Evolutionary conservation across 92 coral and sea anemone genomes (phyloP), one percentile per base, ranked within the genome.

Genomic region (Palythoa grandiflora): DNA sequence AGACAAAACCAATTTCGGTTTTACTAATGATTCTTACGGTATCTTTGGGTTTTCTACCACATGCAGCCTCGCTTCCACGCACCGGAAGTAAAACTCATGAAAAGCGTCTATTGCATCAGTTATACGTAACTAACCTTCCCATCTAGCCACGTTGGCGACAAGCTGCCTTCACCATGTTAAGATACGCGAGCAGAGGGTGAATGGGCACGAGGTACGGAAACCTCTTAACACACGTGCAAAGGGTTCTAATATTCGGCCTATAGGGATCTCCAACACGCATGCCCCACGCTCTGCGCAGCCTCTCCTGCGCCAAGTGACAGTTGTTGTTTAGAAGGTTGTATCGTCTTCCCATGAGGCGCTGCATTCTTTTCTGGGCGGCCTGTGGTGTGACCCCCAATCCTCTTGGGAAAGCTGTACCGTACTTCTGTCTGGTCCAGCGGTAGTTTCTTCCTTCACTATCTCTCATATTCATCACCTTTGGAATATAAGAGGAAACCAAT

Each of bases 251-350:
- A 37, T 79, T 14, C 9, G 59, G 10, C 28, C 28, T 28, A 36
- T 57, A 79, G 40, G 73, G 59, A 36, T 59, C 16, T 38, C 52
- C 59, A 10, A 79, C 84, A 70, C 38, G 54, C 88, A 89, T 11
- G 21, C 79, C 65, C 91, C 91, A 89, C 20, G 19, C 5, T 48
- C 79, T 59, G 60, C 91, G 88, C 84, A 89, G 71, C 51, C 73
- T 50, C 55, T 89, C 91, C 40, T 89, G 91, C 12, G 84, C 91
- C 70, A 83, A 44, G 63, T 89, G 91, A 44, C 91, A 89, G 88
- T 89, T 89, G 83, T 89, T 89, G 10, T 5, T 65, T 59, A 89
- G 2, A 9, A 83, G 55, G 60, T 89, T 75, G 51, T 74, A 89
- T 5, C 36, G 4, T 16, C 15, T 0, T 48, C 85, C 79, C 91